Evolutionary conservation across 2,797 vertebrate species (phyloP), one percentile per base, ranked within the genome.

Genomic region (Psittacula echo): DNA sequence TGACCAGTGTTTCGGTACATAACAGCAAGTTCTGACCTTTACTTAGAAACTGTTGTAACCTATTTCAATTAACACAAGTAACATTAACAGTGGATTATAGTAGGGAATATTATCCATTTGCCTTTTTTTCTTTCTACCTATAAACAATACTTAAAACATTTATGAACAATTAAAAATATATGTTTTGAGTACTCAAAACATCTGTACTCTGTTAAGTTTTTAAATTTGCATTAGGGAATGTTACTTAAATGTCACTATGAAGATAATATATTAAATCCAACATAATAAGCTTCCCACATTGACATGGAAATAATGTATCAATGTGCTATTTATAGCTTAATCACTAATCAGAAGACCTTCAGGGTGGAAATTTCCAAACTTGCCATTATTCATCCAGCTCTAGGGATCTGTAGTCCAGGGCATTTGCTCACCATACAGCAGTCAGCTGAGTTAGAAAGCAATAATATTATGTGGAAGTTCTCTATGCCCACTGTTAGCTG

Each of bases 1-100:
- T 67, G 64, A 94, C 53, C 22, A 37, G 22, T 74, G 77, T 68
- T 96, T 16, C 56, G 80, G 71, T 61, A 30, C 7, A 34, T 32
- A 58, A 60, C 48, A 96, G 81, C 65, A 90, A 81, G 64, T 90
- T 96, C 86, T 97, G 95, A 97, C 77, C 92, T 95, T 97, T 96
- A 62, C 72, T 65, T 80, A 70, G 87, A 95, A 93, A 79, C 79
- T 65, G 41, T 93, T 95, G 71, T 89, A 89, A 76, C 77, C 65
- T 93, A 62, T 89, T 92, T 91, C 58, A 48, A 42, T 72, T 79
- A 92, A 87, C 54, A 32, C 8, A 37, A 37, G n/a, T 5, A 11
- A 60, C 37, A 39, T 37, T 47, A 50, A 15, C 24, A 12, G 2
- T 62, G 41, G 34, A 53, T 78, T 79, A 32, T 20, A 10, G n/a